Evolutionary conservation across 2,888 invertebrate species (phyloP), one percentile per base, ranked within the genome.

Genomic region (Yponomeuta sedellus): DNA sequence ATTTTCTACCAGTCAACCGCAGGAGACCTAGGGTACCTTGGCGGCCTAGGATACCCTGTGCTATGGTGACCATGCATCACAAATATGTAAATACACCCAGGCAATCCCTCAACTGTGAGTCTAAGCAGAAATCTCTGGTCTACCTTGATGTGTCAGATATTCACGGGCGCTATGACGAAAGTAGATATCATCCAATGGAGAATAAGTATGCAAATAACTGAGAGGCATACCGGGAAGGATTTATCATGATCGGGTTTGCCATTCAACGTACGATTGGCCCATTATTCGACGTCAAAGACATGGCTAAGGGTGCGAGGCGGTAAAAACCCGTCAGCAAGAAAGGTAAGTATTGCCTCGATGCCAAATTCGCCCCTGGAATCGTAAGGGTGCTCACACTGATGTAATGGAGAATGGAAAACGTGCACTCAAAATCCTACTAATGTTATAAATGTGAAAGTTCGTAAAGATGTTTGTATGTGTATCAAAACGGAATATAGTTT

Each of bases 231-330:
- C 44, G 44, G 12, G 44, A 52, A 52, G 44, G 44, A 52, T 52
- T 52, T 52, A 52, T 52, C 44, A 52, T 52, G 44, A 52, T 52
- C 44, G 44, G 44, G 44, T 52, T 52, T 52, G 44, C 44, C 44
- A 52, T 52, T 52, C 44, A 52, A 16, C 44, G 44, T 52, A 52
- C 44, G 44, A 52, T 52, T 52, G 44, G 44, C 16, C 44, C 16
- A 52, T 52, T 52, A 52, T 52, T 52, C 44, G 44, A 52, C 44
- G 44, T 52, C 44, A 52, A 52, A 52, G 44, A 52, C 44, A 52
- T 52, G 44, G 44, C 44, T 52, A 16, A 52, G 16, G 44, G 44
- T 52, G 5, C 16, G 1, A 16, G 44, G 12, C 44, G 44, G 44
- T 16, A 52, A 52, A 52, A 52, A 52, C 44, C 16, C 16, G 3